Evolutionary conservation across 2,888 invertebrate genomes (phyloP), one percentile per base, ranked within the genome.

Genomic region (Stenurella melanura): DNA sequence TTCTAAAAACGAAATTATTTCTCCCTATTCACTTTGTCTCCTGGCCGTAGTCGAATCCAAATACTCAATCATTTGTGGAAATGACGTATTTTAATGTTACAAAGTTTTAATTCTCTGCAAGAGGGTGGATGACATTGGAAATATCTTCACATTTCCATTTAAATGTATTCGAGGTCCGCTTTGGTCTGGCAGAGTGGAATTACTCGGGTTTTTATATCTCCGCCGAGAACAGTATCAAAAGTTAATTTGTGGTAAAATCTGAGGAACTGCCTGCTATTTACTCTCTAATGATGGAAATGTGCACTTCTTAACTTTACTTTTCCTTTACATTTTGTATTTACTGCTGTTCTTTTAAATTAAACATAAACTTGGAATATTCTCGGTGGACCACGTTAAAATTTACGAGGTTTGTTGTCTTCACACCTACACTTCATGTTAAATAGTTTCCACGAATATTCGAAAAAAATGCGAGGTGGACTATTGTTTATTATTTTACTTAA

Each of bases 201-300:
- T 89, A 88, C 88, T 86, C 83, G 84, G 87, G 86, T 89, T 89
- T 89, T 89, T 89, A 89, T 89, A 87, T 88, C 88, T 86, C 89
- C 89, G 85, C 85, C 85, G 89, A 89, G 89, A 87, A 89, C 89
- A 87, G 87, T 88, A 89, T 88, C 89, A 89, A 87, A 89, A 89
- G 89, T 89, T 89, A 89, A 89, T 89, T 89, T 89, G 89, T 88
- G 89, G 89, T 88, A 87, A 89, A 89, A 89, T 89, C 88, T 89
- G 87, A 87, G 88, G 85, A 87, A 86, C 87, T 83, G 84, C 83
- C 79, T 81, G 77, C 82, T 87, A 86, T 88, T 88, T 87, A 87
- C 87, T 85, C 86, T 87, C 87, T 88, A 88, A 88, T 88, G 89
- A 88, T 87, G 86, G 86, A 87, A 85, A 85, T 86, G 87, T 83